A percentile compares a stretch with the other conserved stretches of the same genome.
phyloP scores from a whole-genome alignment of 2,797 vertebrate genomes.

The Channallabes apus region DNA sequence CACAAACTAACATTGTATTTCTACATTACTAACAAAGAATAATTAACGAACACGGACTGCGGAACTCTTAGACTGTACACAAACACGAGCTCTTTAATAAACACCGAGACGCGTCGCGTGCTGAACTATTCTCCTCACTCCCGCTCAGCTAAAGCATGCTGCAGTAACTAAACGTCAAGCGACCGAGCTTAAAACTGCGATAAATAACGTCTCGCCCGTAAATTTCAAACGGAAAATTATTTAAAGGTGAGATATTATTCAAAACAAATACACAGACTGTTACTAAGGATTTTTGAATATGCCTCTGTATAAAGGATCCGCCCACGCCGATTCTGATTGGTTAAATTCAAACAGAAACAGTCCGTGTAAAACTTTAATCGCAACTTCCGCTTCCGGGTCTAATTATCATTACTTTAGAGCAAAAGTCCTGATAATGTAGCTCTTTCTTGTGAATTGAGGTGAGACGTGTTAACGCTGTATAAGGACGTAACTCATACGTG shows the following conservation, averaged over 20 bases:
- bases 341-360: conserved; percentile 54
- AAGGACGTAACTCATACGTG: too few relatives aligned
- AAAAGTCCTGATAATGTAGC: not conserved
- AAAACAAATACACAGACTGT: too few relatives aligned
- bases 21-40: not conserved
- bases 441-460: too few relatives aligned
- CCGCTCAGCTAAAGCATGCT: not conserved
- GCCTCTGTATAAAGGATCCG: not conserved
- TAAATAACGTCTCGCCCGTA: not conserved
- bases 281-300: conserved; percentile 29
- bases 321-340: conserved; percentile 41
- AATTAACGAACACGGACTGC: not conserved
- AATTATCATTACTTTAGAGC: not conserved
- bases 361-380: not conserved
- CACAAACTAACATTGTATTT: not conserved
- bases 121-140: not conserved
- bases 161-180: not conserved
- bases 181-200: not conserved
- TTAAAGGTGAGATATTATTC: not conserved
- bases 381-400: not conserved
- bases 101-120: not conserved
- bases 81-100: not conserved
- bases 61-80: not conserved
- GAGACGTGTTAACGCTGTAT: too few relatives aligned
- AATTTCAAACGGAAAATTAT: not conserved